Percentiles rank a stretch among this genome's conserved stretches.
Conservation (phyloP, 2,113 vertebrate species). For the Oxygymnocypris stewartii region DNA sequence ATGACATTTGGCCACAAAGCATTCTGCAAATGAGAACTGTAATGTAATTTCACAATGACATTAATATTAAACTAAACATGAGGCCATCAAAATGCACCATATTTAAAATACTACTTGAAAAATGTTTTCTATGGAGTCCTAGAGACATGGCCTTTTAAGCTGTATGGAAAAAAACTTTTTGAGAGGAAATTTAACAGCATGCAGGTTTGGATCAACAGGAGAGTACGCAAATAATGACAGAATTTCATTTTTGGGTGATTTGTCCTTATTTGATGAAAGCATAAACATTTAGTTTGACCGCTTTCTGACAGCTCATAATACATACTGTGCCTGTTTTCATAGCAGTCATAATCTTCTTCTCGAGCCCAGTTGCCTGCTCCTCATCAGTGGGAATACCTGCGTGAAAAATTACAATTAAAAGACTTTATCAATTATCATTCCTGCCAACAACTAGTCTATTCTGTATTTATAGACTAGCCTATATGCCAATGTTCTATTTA, state of each 20-base stretch:
- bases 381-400: conserved; percentile 82
- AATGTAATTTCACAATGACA: not conserved
- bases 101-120: not conserved
- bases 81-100: not conserved
- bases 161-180: too few relatives aligned
- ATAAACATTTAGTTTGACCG: not conserved
- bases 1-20: not conserved
- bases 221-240: not conserved
- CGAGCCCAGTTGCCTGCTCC: conserved; percentile 85
- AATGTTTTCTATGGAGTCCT: not conserved
- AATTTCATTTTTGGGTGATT: not conserved
- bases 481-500: not conserved
- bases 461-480: not conserved
- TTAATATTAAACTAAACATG: not conserved
- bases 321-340: conserved; percentile 76
- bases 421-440: not conserved
- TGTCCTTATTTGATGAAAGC: not conserved
- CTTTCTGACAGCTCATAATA: not conserved
- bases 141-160: not conserved
- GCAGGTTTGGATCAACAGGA: not conserved
- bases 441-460: not conserved
- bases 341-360: conserved; percentile 77
- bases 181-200: too few relatives aligned
- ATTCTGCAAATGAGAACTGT: not conserved
- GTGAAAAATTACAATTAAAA: not conserved